Conservation (phyloP, 2,888 invertebrate species). For the Ormyrus rosae region DNA sequence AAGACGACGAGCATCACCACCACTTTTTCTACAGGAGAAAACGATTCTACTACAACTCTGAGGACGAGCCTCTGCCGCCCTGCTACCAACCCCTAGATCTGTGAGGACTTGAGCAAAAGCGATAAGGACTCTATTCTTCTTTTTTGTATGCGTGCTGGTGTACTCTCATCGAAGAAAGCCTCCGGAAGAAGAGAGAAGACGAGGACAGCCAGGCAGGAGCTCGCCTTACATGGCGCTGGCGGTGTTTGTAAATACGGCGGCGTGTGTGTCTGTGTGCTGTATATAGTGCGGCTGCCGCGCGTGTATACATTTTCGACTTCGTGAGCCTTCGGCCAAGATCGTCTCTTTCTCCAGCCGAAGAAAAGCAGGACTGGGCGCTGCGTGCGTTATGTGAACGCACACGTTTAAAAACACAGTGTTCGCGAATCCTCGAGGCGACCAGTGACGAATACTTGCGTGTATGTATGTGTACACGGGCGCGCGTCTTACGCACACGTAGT, state of each 20-base stretch:
- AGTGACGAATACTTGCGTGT: background rate
- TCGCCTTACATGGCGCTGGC: constrained; percentile 66
- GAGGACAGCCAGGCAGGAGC: constrained; percentile 51
- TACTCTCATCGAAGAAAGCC: background rate
- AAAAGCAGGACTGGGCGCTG: background rate
- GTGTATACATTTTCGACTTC: constrained; percentile 54
- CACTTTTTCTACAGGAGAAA: constrained; percentile 66
- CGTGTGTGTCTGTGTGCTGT: constrained; percentile 2
- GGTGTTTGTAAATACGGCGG: constrained; percentile 72
- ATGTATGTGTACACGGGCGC: background rate
- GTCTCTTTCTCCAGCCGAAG: constrained; percentile 35
- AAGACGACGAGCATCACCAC: constrained; percentile 14
- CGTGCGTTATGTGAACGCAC: background rate
- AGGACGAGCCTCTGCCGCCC: constrained; percentile 69
- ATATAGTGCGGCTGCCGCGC: background rate
- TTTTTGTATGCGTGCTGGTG: no score
- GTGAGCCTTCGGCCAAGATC: constrained; percentile 67
- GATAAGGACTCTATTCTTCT: no score
- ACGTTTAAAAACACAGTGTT: background rate
- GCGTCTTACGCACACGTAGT: background rate
- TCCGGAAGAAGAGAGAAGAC: background rate
- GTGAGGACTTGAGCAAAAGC: constrained; percentile 51
- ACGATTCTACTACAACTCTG: constrained; percentile 70
- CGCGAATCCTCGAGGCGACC: no score
- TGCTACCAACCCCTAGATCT: constrained; percentile 69